These are phyloP conservation scores for Potamilus streckersoni DNA, from an alignment of 1,140 invertebrate genomes.

Conservation along the genomic window DNA sequence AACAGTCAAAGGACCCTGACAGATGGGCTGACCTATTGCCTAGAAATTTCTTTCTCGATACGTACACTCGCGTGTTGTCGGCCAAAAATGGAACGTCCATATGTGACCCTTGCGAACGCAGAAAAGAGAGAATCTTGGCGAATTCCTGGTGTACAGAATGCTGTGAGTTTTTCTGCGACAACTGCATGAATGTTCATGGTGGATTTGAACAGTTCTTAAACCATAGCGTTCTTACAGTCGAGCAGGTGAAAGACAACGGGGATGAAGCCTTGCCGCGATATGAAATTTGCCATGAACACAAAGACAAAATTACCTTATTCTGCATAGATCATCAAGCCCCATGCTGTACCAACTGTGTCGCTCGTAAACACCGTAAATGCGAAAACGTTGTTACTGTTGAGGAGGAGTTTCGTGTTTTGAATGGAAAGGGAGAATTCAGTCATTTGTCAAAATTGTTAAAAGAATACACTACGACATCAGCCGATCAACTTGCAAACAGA, in stretches of 20 bases:
- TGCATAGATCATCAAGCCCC: constrained; percentile 20
- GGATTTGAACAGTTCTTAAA: constrained; percentile 28
- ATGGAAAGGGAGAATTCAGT: constrained; percentile 10
- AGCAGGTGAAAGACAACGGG: constrained; percentile 24
- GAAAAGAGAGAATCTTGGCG: constrained; percentile 19
- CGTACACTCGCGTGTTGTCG: constrained; percentile 20
- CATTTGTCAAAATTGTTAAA: constrained; percentile 1
- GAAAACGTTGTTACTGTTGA: constrained; percentile 18
- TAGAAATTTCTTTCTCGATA: constrained; percentile 26
- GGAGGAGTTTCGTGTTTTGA: constrained; percentile 11
- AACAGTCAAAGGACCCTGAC: constrained; percentile 11
- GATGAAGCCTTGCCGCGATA: constrained; percentile 21
- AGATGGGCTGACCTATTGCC: constrained; percentile 28
- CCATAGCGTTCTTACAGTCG: constrained; percentile 20
- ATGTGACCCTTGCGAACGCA: constrained; percentile 22
- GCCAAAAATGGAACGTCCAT: constrained; percentile 19
- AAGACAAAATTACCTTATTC: constrained; percentile 25
- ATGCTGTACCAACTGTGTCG: constrained; percentile 20
- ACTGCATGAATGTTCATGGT: constrained; percentile 25
- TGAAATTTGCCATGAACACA: constrained; percentile 22
- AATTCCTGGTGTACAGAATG: constrained; percentile 30
- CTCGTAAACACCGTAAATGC: constrained; percentile 17
- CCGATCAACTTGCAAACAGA: constrained; percentile 15
- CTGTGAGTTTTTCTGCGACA: constrained; percentile 27
- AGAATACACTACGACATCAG: constrained; percentile 7